phyloP scores from a whole-genome alignment of 2,113 vertebrate species.

The Oreocharis arfaki region DNA sequence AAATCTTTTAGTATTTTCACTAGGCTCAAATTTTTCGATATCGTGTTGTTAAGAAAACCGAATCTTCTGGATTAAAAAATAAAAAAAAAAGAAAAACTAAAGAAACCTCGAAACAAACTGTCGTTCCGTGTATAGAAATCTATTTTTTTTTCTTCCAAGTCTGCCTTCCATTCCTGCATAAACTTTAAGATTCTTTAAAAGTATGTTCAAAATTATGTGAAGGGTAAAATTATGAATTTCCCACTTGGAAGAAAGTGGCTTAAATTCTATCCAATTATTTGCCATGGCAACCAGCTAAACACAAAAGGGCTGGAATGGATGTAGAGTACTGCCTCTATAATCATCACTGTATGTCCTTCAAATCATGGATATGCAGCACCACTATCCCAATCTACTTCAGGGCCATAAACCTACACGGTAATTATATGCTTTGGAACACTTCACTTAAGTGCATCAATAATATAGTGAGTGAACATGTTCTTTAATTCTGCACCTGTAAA shows the following conservation, averaged over 20 bases:
- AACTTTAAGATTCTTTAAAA: conserved; percentile 83
- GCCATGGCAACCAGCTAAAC: conserved; percentile 90
- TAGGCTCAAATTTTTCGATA: neutral
- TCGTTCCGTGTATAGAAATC: neutral
- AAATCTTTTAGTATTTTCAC: neutral
- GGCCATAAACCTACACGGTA: conserved; percentile 88
- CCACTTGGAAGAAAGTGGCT: conserved; percentile 90
- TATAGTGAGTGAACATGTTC: conserved; percentile 85
- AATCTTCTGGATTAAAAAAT: neutral
- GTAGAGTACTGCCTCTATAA: conserved; percentile 84
- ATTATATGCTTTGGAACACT: conserved; percentile 94
- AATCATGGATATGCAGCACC: conserved; percentile 86
- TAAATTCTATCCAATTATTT: conserved; percentile 97
- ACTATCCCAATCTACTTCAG: conserved; percentile 87
- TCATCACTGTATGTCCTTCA: conserved; percentile 84
- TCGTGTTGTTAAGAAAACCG: neutral
- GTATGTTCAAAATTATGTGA: conserved; percentile 83
- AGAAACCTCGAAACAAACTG: neutral
- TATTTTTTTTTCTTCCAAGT: neutral
- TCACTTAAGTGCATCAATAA: conserved; percentile 94
- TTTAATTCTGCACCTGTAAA: conserved; percentile 89
- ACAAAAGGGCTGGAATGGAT: conserved; percentile 88
- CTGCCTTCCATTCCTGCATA: conserved; percentile 71
- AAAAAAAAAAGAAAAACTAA: neutral
- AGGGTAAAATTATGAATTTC: conserved; percentile 88